These are phyloP conservation scores for Empidonax traillii DNA, from an alignment of 2,113 vertebrate species.

Conservation along the genomic window DNA sequence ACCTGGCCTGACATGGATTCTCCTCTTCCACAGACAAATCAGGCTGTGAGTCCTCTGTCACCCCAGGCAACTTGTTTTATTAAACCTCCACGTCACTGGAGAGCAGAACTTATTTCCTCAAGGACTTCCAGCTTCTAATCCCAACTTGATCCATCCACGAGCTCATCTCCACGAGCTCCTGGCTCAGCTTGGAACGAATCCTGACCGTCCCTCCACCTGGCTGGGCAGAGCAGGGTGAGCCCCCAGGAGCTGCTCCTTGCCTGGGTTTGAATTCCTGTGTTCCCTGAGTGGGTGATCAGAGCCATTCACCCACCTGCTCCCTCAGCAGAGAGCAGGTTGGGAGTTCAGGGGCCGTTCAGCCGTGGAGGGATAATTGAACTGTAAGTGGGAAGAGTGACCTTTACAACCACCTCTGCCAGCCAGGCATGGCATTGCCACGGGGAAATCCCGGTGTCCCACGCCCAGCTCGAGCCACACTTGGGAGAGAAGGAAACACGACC, in stretches of 20 bases:
- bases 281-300: neutral
- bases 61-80: neutral
- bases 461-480: neutral
- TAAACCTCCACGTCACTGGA: neutral
- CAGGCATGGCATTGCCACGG: neutral
- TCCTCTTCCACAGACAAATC: neutral
- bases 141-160: neutral
- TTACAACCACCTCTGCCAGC: neutral
- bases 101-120: neutral
- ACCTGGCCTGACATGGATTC: fast-evolving
- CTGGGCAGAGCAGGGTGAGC: neutral
- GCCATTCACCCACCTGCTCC: neutral
- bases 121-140: neutral
- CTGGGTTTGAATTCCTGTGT: neutral
- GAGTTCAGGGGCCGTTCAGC: neutral
- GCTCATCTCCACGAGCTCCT: neutral
- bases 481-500: neutral
- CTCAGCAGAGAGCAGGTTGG: neutral
- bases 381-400: neutral
- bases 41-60: neutral
- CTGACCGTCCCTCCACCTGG: neutral
- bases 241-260: neutral
- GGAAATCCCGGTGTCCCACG: neutral
- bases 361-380: neutral
- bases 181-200: neutral